Conservation (phyloP, 2,888 invertebrate genomes). For the Entomobrya multifasciata region DNA sequence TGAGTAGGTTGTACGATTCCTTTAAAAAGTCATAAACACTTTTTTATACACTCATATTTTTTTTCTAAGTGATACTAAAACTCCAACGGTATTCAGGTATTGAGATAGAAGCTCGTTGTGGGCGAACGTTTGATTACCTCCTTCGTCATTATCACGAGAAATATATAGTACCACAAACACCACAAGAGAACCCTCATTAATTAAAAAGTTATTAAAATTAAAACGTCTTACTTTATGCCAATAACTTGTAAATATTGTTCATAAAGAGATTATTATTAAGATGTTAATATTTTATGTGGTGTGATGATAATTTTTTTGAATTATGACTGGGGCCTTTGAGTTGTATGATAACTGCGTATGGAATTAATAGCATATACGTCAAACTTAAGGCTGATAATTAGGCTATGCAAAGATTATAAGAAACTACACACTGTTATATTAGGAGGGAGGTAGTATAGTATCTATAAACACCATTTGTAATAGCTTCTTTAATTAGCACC, state of each 20-base stretch:
- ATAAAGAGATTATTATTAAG: constrained; percentile 35
- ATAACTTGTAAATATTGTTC: constrained; percentile 52
- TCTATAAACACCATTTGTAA: background rate
- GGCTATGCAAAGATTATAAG: no score
- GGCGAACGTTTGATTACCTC: constrained; percentile 4
- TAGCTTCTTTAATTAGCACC: background rate
- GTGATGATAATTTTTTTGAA: no score
- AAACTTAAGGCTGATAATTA: no score
- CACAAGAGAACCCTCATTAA: constrained; percentile 45
- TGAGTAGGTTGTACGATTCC: constrained; percentile 50
- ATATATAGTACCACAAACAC: background rate
- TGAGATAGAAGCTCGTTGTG: no score
- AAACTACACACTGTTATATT: no score
- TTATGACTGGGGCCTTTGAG: no score
- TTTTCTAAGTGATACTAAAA: no score
- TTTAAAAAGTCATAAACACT: constrained; percentile 51
- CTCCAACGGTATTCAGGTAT: no score
- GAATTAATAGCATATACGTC: no score
- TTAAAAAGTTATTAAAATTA: constrained; percentile 44
- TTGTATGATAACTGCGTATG: no score
- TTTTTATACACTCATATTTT: constrained; percentile 20
- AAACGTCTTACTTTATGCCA: constrained; percentile 38
- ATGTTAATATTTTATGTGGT: background rate
- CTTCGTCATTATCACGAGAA: background rate
- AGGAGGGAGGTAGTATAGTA: background rate